Evolutionary conservation across 2,888 invertebrate genomes (phyloP), one percentile per base, ranked within the genome.

Genomic region (Hirtodrosophila cameraria): DNA sequence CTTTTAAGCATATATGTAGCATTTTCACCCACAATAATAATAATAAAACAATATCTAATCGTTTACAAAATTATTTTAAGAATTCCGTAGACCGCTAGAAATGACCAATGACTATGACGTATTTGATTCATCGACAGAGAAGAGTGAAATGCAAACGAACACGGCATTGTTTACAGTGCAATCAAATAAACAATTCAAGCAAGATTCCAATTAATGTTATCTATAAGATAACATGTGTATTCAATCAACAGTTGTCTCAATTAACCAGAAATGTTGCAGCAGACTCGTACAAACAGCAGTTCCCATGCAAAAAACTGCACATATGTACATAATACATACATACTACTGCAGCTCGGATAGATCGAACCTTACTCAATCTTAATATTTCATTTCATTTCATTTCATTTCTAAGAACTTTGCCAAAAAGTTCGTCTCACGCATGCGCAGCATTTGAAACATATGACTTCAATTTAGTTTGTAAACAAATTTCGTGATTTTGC

Each of bases 21-120:
- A 13, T 8, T 60, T 61, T 35, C 61, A 61, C 33, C 27, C 33
- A 54, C 11, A 23, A 1, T 9, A 8, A 16, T 28, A 27, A 38
- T 3, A n/a, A 28, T 6, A 7, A 20, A 12, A 35, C 31, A 33
- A 48, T 49, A 48, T 76, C 78, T 83, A 76, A 76, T 76, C 73
- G 74, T 50, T 48, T 13, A 50, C 41, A 30, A 50, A n/a, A 66
- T 63, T 48, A 39, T 61, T 57, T 55, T 43, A 43, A 76, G 33
- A 46, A 30, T 36, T 12, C 50, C 30, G 81, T 62, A 53, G 62
- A 41, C 11, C 23, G 31, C 23, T 13, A 28, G 25, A 58, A 63
- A 48, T 66, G 45, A 31, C 20, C 7, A 25, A 15, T 8, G 0
- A 18, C 2, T 12, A 18, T 59, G 62, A 63, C 43, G 43, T 42